Base-by-base conservation (phyloP, 2,113 vertebrate genomes). In the Solea senegalensis region DNA sequence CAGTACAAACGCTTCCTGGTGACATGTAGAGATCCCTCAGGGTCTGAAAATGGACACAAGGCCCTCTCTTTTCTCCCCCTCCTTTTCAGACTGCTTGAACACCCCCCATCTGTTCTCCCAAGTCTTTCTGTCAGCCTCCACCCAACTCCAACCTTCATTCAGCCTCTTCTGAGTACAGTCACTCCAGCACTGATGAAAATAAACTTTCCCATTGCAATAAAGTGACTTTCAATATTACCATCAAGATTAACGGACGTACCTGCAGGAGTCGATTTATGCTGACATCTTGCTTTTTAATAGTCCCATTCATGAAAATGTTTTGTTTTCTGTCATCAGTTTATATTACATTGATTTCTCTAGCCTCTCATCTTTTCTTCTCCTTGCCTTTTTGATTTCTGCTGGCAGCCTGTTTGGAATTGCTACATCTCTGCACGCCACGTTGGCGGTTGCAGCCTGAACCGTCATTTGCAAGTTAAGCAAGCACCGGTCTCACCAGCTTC, bases 21-120 rank as follows among this genome's bases (percentile, higher is more conserved):
- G 89, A 90, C 89, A 85, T 61, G 63, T 39, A 48, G 34, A 53
- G 59, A 65, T 86, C 88, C 88, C 87, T 34, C 28, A 2, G 78
- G 77, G 84, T 81, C 78, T 15, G 40, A 81, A 62, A 73, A 52
- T 44, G 77, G 72, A 72, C 72, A 44, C 55, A 57, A 81, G 65
- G 77, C 52, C 65, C 60, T 53, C 52, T 78, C 40, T 44, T 61
- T 65, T 10, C 34, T 16, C 57, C 39, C 49, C n/a, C 7, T 39
- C 21, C 44, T n/a, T 34, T 46, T 56, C 62, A 21, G 52, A 65
- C 44, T 41, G 49, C 64, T 50, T 58, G 61, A 80, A 71, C 16
- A 28, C 63, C 21, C 49, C 26, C 75, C n/a, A n/a, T 59, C 55
- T 50, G 57, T 54, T 78, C 70, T 59, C 48, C 14, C 3, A 62